These are phyloP conservation scores for Isurus oxyrinchus DNA, from an alignment of 2,113 vertebrate species.

Conservation along the genomic window DNA sequence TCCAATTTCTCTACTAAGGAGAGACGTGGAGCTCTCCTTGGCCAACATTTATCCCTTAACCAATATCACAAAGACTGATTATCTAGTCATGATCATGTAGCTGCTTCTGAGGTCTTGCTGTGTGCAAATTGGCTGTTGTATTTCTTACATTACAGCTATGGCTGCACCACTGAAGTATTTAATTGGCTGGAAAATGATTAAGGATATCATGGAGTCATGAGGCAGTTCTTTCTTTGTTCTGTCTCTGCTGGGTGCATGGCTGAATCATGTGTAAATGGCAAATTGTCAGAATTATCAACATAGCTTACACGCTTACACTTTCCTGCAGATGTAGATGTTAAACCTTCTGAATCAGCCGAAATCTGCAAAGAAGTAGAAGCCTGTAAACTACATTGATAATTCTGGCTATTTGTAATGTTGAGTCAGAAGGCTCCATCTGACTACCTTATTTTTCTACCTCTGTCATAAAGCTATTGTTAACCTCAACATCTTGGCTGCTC, in stretches of 20 bases:
- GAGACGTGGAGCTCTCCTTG: neutral
- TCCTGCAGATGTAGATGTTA: neutral
- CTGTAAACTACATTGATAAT: no score
- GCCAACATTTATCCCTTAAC: neutral
- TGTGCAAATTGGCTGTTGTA: neutral
- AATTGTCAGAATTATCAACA: neutral
- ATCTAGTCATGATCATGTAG: neutral
- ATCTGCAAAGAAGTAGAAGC: no score
- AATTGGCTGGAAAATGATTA: neutral
- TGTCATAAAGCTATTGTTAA: neutral
- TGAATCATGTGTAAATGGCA: no score
- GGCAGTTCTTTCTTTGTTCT: neutral
- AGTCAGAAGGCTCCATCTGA: no score
- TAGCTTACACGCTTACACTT: neutral
- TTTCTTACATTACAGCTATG: no score
- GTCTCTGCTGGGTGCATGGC: neutral
- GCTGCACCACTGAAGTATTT: no score
- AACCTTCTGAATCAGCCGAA: neutral
- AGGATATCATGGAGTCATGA: neutral
- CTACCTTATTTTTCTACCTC: neutral
- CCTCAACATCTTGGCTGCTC: neutral
- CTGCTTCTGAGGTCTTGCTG: neutral
- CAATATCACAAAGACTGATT: neutral
- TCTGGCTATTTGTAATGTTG: no score
- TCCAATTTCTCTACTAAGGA: neutral